Evolutionary conservation across 1,140 invertebrate species (phyloP).

Genomic region (Glomeris maerens): DNA sequence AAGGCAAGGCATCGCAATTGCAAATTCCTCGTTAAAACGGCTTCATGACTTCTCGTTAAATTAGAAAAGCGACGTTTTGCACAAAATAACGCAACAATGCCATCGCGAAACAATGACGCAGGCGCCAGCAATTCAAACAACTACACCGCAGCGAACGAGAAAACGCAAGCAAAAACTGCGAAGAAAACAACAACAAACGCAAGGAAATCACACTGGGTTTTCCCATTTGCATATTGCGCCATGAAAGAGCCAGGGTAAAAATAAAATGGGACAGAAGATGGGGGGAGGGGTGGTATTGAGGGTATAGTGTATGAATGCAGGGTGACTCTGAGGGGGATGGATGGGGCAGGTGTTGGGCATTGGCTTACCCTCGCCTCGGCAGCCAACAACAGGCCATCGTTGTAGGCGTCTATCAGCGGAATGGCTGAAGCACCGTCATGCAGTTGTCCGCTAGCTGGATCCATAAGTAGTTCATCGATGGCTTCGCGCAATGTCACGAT

Average conservation of each 20-base stretch:
- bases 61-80: too few relatives aligned
- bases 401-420: constrained; percentile 61
- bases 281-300: not conserved
- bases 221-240: not conserved
- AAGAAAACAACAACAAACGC: too few relatives aligned
- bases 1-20: too few relatives aligned
- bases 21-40: too few relatives aligned
- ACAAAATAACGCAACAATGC: too few relatives aligned
- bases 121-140: too few relatives aligned
- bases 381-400: constrained; percentile 69
- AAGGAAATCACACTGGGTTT: not conserved
- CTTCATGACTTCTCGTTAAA: too few relatives aligned
- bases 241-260: not conserved
- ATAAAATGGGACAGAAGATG: not conserved
- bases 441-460: constrained; percentile 61
- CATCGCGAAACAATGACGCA: too few relatives aligned
- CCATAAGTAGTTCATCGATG: constrained; percentile 49
- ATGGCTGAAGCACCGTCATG: constrained; percentile 44
- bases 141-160: too few relatives aligned
- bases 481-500: constrained; percentile 63
- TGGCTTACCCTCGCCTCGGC: constrained; percentile 78
- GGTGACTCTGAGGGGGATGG: not conserved
- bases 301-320: not conserved
- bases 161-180: too few relatives aligned
- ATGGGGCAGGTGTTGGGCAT: not conserved